A percentile compares a stretch with the other conserved stretches of the same genome.
Conservation (phyloP, 2,888 invertebrate genomes). For the Leucoptera coffeella region DNA sequence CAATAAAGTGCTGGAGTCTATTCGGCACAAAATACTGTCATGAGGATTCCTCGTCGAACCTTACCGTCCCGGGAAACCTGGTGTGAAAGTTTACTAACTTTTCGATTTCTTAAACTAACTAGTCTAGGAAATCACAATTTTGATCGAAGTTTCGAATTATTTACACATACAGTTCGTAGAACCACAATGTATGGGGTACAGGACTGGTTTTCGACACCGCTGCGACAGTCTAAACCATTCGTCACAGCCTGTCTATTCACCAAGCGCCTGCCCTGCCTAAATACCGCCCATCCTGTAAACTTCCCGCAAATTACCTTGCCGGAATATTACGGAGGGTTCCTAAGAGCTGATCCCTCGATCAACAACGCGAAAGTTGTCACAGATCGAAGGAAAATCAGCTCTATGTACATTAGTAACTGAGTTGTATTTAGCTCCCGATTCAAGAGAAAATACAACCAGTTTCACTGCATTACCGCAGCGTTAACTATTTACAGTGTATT, state of each 20-base stretch:
- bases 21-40: conserved; percentile 46
- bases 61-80: too few relatives aligned
- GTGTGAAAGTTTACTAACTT: too few relatives aligned
- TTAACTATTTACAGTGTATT: conserved; percentile 23
- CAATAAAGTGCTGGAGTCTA: conserved; percentile 36
- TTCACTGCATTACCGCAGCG: conserved; percentile 48
- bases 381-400: not conserved
- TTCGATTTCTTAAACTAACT: too few relatives aligned
- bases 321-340: conserved; percentile 37
- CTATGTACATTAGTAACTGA: conserved; percentile 20
- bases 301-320: conserved; percentile 53
- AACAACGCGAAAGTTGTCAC: not conserved
- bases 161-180: too few relatives aligned
- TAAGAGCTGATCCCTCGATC: not conserved
- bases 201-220: conserved; percentile 58
- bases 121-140: too few relatives aligned
- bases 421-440: conserved; percentile 23
- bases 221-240: too few relatives aligned
- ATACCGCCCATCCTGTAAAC: conserved; percentile 39
- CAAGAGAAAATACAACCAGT: conserved; percentile 26
- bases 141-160: too few relatives aligned
- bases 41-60: too few relatives aligned
- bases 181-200: too few relatives aligned
- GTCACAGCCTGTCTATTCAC: too few relatives aligned
- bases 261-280: too few relatives aligned